Base-by-base conservation (phyloP, 2,797 vertebrate species). In the Sebastes goodei region DNA sequence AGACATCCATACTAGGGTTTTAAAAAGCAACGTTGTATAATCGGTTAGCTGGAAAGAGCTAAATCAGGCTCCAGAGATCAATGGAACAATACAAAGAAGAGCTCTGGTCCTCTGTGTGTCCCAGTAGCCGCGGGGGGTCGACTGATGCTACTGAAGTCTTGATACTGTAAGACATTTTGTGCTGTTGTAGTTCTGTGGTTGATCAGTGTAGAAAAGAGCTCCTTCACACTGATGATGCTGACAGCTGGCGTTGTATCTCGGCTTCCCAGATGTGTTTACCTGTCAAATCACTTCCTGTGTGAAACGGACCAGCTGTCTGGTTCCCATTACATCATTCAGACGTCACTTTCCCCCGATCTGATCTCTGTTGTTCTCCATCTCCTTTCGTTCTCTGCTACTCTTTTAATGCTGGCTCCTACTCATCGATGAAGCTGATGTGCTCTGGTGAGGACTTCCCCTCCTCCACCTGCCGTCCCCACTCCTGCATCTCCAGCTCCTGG, bases 391-490 rank as follows among this genome's bases (percentile, higher is more conserved):
- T 55, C 52, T 76, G 68, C 87, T 76, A 27, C 87, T 81, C 42
- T 67, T 6, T n/a, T 32, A 95, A 88, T 25, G 91, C 94, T 1
- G 94, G 95, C 76, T 95, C 95, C 38, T 96, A 96, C 62, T 97
- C 96, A 49, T 97, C 96, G 1, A 96, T 96, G 90, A 95, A 96
- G 84, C 95, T 94, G 88, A 96, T 96, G 86, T 94, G 91, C 89
- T 96, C 96, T 1, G 82, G 65, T 60, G 91, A 93, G 76, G 88
- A 88, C 76, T 62, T 78, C 33, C 33, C 86, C 23, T 87, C 90
- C 67, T 85, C 79, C 74, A 23, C 74, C 57, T 71, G 63, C 4
- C 10, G 61, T 7, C 87, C 88, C 94, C 94, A 85, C 88, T 95
- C 94, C 52, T 95, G 92, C 96, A 96, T 95, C 92, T 96, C 96